Percentiles rank a stretch among this genome's conserved stretches.
Conservation (phyloP, 2,888 invertebrate genomes). For the Spodoptera littoralis region DNA sequence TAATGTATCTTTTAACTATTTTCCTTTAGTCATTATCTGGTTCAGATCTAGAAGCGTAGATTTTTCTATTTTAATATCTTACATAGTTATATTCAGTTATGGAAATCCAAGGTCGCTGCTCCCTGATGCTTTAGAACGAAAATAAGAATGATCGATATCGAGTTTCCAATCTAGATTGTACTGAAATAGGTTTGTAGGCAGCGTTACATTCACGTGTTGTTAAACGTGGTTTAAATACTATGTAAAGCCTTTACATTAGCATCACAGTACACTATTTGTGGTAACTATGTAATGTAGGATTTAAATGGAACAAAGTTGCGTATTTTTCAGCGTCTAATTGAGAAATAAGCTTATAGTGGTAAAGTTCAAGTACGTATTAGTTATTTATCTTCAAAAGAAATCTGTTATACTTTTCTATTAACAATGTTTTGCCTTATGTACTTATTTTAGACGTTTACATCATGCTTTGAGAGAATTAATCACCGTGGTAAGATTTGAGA, state of each 20-base stretch:
- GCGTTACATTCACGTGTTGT: slow-evolving; percentile 4
- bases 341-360: no score
- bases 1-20: slow-evolving; percentile 19
- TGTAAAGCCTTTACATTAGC: slow-evolving; percentile 20
- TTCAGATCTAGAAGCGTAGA: slow-evolving; percentile 26
- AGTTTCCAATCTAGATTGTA: slow-evolving; percentile 25
- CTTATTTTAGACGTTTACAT: no score
- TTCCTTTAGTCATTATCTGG: slow-evolving; percentile 18
- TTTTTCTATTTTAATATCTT: slow-evolving; percentile 14
- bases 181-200: slow-evolving; percentile 23
- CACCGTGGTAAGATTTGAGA: no score
- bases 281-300: slow-evolving; percentile 16
- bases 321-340: background rate
- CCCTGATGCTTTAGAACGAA: slow-evolving; percentile 5
- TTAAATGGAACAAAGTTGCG: background rate
- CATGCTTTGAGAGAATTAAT: no score
- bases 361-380: no score
- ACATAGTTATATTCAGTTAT: background rate
- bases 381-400: no score
- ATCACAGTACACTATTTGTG: slow-evolving; percentile 13
- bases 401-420: no score
- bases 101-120: background rate
- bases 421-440: no score
- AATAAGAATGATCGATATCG: slow-evolving; percentile 17
- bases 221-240: slow-evolving; percentile 22